Evolutionary conservation across 1,140 invertebrate species (phyloP).

Genomic region (Bombus confusus): DNA sequence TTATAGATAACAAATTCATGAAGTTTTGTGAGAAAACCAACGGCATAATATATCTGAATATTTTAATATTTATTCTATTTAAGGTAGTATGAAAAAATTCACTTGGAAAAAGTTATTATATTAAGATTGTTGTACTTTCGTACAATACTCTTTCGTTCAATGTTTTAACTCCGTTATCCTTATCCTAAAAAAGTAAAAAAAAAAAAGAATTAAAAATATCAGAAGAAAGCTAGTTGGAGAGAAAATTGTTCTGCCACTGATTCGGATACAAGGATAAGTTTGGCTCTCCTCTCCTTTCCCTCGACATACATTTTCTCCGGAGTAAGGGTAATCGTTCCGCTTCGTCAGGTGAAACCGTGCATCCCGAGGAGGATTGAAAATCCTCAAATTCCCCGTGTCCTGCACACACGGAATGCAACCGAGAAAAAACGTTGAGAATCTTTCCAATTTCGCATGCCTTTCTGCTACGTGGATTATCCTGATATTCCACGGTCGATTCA

Average conservation of each 20-base stretch:
- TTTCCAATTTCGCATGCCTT: constrained; percentile 47
- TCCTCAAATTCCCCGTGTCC: constrained; percentile 21
- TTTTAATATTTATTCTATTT: too few relatives aligned
- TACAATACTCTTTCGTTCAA: too few relatives aligned
- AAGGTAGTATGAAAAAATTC: too few relatives aligned
- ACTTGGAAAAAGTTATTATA: too few relatives aligned
- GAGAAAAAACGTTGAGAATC: constrained; percentile 20
- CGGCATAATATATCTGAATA: too few relatives aligned
- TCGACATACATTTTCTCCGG: constrained; percentile 3
- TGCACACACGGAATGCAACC: background rate
- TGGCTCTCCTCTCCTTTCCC: background rate
- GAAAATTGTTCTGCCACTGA: constrained; percentile 12
- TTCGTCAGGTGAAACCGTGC: constrained; percentile 42
- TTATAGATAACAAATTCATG: too few relatives aligned
- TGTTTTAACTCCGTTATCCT: too few relatives aligned
- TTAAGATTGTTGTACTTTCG: too few relatives aligned
- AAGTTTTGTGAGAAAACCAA: background rate
- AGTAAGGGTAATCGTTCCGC: constrained; percentile 37
- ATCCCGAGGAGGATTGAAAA: constrained; percentile 40
- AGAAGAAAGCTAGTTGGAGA: background rate
- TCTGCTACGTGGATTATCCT: constrained; percentile 4
- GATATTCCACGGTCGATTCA: background rate
- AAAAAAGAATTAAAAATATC: background rate
- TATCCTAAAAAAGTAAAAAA: background rate
- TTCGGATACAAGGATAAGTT: constrained; percentile 4